Conservation (phyloP, 2,797 vertebrate species). For the Enteromius trimaculatus region DNA sequence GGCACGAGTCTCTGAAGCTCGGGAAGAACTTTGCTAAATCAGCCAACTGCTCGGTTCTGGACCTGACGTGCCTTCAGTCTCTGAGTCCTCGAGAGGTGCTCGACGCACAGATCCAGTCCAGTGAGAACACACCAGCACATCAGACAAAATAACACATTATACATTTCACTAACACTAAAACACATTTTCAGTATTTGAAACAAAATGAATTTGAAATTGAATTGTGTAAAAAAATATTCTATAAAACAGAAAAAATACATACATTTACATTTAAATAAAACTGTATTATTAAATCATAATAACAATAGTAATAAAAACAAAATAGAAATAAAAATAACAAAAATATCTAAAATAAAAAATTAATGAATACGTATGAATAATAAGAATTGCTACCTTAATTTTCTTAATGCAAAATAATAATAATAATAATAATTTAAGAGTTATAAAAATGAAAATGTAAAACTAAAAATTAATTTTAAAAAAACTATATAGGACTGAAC, state of each 20-base stretch:
- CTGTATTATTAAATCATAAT: neutral
- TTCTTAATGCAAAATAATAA: neutral
- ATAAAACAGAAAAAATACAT: neutral
- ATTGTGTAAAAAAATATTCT: neutral
- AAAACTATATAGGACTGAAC: too few species aligned
- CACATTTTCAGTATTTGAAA: neutral
- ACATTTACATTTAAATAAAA: neutral
- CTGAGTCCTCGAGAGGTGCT: slow-evolving; percentile 74
- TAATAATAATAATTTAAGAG: neutral
- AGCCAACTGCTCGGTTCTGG: slow-evolving; percentile 74
- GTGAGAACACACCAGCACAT: slow-evolving; percentile 60
- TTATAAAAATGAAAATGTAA: neutral
- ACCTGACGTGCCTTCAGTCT: slow-evolving; percentile 76
- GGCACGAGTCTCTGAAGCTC: slow-evolving; percentile 76
- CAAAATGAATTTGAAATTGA: neutral
- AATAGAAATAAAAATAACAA: neutral
- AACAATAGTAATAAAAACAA: neutral
- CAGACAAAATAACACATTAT: neutral
- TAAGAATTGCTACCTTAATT: neutral
- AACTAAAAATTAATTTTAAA: too few species aligned
- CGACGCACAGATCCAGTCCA: slow-evolving; percentile 79
- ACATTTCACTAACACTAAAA: neutral
- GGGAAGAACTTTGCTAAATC: slow-evolving; percentile 74
- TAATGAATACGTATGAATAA: neutral
- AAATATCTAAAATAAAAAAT: neutral